These are phyloP conservation scores for Thaleichthys pacificus DNA, from an alignment of 2,797 vertebrate species.

Conservation along the genomic window DNA sequence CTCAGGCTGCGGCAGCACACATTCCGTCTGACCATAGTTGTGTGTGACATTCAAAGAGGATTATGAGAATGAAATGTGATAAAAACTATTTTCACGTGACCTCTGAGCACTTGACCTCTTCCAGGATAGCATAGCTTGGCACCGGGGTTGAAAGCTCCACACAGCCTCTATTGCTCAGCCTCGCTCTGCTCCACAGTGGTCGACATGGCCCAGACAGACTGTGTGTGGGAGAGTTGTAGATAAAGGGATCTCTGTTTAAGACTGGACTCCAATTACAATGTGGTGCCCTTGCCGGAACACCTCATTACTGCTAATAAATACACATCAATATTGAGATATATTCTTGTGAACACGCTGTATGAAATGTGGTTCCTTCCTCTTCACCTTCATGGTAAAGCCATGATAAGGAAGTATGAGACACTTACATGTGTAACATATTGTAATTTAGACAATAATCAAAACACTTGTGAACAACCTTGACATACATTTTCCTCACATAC, in stretches of 20 bases:
- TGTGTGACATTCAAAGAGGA: conserved; percentile 74
- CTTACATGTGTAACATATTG: not conserved
- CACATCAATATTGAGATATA: no score
- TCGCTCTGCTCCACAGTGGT: conserved; percentile 3
- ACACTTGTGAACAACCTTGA: not conserved
- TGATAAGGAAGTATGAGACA: not conserved
- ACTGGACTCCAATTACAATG: not conserved
- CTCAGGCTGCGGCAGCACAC: conserved; percentile 48
- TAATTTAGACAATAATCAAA: not conserved
- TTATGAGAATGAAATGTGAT: conserved; percentile 74
- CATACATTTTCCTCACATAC: not conserved
- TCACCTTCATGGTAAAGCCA: not conserved
- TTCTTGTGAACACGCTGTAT: no score
- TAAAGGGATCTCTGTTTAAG: not conserved
- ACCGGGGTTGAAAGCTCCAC: conserved; percentile 39
- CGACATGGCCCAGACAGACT: not conserved
- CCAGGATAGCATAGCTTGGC: conserved; percentile 28
- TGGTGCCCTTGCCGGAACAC: not conserved
- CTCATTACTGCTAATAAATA: no score
- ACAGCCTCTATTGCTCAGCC: conserved; percentile 14
- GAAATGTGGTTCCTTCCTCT: not conserved
- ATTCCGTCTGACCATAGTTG: conserved; percentile 72
- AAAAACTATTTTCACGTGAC: conserved; percentile 72
- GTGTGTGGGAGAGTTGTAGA: not conserved
- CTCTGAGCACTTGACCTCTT: conserved; percentile 66